These are phyloP conservation scores for Neogale vison DNA, from an alignment of 2,113 vertebrate genomes.

Conservation along the genomic window DNA sequence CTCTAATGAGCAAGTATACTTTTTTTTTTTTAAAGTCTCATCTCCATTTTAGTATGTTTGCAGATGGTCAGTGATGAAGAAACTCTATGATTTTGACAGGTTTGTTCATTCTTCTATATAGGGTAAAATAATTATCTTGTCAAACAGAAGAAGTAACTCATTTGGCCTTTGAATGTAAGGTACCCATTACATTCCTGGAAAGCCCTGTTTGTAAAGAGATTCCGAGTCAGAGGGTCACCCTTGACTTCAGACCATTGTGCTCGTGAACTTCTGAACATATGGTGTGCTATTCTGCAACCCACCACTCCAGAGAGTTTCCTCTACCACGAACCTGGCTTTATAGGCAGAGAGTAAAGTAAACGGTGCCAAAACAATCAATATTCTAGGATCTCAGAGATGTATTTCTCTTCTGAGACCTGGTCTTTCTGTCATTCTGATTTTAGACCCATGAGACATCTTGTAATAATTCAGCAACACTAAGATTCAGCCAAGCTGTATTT, in stretches of 20 bases:
- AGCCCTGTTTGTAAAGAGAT: constrained; percentile 33
- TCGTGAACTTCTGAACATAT: constrained; percentile 16
- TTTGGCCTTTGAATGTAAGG: constrained; percentile 47
- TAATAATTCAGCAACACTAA: neutral
- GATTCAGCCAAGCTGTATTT: neutral
- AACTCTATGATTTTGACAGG: constrained; percentile 51
- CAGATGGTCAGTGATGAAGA: constrained; percentile 26
- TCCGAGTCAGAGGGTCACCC: constrained; percentile 23
- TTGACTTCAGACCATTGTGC: constrained; percentile 16
- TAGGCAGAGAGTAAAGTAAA: neutral
- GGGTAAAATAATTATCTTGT: constrained; percentile 60
- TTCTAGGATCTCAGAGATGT: neutral
- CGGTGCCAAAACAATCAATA: constrained; percentile 31
- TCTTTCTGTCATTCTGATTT: neutral
- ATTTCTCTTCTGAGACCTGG: neutral
- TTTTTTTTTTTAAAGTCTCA: neutral
- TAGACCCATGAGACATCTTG: neutral
- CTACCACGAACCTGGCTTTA: neutral
- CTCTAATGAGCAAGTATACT: neutral
- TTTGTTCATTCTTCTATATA: constrained; percentile 51
- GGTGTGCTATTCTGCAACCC: neutral
- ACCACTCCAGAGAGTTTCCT: neutral
- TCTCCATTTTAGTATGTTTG: neutral
- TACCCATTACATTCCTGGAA: constrained; percentile 37
- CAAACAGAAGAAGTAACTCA: constrained; percentile 57